Base-by-base conservation (phyloP, 2,797 vertebrate genomes). In the Galaxias olidus region DNA sequence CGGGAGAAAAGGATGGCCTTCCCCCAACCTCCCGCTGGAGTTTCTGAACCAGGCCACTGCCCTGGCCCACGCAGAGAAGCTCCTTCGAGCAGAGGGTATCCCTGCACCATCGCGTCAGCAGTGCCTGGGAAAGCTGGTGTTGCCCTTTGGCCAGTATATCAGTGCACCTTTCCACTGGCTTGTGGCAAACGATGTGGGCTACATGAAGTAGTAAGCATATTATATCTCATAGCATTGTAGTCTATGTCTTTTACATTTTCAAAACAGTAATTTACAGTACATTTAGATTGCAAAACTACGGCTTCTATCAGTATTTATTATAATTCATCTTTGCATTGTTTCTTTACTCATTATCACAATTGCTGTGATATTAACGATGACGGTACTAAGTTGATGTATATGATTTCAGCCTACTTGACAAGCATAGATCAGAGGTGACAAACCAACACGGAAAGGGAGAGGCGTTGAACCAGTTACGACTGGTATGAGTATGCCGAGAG, bases 161-260 rank as follows among this genome's bases (percentile, higher is more conserved):
- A 45, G 68, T 51, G 66, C 61, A n/a, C 51, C 56, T 19, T 65
- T 68, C 57, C 51, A 57, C 51, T 30, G 65, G 61, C 57, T 73
- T 61, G 46, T 68, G 40, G 61, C 10, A 20, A 73, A 68, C 19
- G 50, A 64, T 55, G 61, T 64, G 61, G 71, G 65, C 65, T 73
- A 64, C 55, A 49, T 60, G 18, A 63, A 63, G 44, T 44, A 64
- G 65, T 73, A 73, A 68, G 71, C 13, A 55, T 41, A 44, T 3
- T 30, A 30, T 30, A 30, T 30, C 6, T 30, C 2, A 30, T 30
- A 30, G 2, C 30, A 30, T 30, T 30, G 30, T 6, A 30, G 6
- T 2, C 3, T 30, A 30, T 30, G 30, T 6, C 2, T 30, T 30
- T 30, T 30, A 3, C 30, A 30, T 30, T 3, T 6, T n/a, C n/a